Evolutionary conservation across 2,797 vertebrate genomes (phyloP), one percentile per base, ranked within the genome.

Genomic region (Lutjanus argentimaculatus): DNA sequence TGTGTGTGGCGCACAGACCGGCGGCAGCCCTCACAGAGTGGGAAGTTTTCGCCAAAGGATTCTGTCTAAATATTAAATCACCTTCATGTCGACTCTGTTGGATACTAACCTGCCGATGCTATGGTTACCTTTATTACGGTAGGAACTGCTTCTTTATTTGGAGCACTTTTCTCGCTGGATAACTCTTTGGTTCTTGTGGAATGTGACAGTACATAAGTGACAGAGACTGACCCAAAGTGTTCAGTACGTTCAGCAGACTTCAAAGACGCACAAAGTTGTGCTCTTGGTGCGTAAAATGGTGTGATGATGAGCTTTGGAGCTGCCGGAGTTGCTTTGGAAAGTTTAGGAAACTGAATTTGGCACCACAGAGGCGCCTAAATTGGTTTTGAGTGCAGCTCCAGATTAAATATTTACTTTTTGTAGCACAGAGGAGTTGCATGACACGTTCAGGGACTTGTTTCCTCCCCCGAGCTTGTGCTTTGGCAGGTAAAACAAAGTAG

Each of bases 81-180:
- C 94, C 95, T 96, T 96, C 92, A 96, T 96, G 96, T 96, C 95
- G 95, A 91, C 95, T 94, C 89, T 94, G 94, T 94, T 95, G 96
- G 94, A 96, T 94, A 93, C 92, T 91, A 89, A 90, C 91, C 93
- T 92, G 90, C 93, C 94, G 96, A 95, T 95, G 96, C 95, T 96
- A 96, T 96, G 96, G 96, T 96, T 96, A 96, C 96, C 94, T 96
- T 96, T 94, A 94, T 96, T 95, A 96, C 96, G 96, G 96, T 96
- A 96, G 78, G 96, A 85, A 66, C 72, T 8, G 7, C 67, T 74
- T 84, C 25, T 78, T 80, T 22, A 48, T 65, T 66, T 67, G 13
- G 48, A 68, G 12, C 40, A 3, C 64, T 61, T 72, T 25, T 56
- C 13, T 49, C 14, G 17, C 57, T n/a, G 48, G 52, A 16, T 16